Conservation (phyloP, 2,797 vertebrate genomes). For the Heliangelus exortis region DNA sequence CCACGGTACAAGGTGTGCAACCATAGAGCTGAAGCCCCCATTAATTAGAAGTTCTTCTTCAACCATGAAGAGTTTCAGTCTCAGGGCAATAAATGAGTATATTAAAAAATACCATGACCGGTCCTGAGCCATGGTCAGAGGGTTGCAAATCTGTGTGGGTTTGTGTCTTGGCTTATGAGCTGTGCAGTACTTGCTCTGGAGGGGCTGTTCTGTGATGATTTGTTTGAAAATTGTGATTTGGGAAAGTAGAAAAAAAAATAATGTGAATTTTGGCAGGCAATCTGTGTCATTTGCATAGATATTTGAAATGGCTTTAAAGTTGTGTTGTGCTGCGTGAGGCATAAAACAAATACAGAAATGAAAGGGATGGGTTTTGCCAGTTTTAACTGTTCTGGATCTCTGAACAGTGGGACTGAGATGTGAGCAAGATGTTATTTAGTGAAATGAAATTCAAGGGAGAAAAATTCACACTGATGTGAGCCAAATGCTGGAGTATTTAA, state of each 20-base stretch:
- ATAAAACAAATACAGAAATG: not conserved
- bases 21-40: fast-evolving
- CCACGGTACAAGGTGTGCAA: fast-evolving
- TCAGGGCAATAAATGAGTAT: not conserved
- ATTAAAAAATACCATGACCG: not conserved
- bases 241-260: not conserved
- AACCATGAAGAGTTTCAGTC: not conserved
- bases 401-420: not conserved
- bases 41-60: not conserved
- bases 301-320: not conserved
- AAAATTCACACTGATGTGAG: not conserved
- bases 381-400: not conserved
- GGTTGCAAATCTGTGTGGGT: not conserved
- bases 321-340: not conserved
- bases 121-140: fast-evolving
- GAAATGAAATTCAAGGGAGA: not conserved
- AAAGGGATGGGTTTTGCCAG: not conserved
- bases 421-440: not conserved
- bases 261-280: not conserved
- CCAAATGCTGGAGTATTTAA: not conserved
- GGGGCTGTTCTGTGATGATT: fast-evolving
- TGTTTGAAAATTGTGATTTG: not conserved
- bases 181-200: not conserved
- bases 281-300: not conserved
- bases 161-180: not conserved